Evolutionary conservation across 2,888 invertebrate genomes (phyloP).

Genomic region (Andrena minutula): DNA sequence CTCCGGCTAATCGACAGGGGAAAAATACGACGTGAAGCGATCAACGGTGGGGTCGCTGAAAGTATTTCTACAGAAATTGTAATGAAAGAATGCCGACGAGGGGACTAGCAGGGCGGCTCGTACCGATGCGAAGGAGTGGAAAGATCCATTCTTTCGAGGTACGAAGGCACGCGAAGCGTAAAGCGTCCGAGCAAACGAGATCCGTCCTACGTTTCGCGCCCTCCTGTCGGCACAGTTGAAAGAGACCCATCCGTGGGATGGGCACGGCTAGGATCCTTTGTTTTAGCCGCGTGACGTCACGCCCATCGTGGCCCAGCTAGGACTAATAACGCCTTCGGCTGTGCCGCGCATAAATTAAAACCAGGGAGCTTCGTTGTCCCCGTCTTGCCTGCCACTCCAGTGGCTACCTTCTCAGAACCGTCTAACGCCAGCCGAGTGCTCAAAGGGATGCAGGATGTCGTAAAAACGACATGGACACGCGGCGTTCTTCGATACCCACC

Average conservation of each 20-base stretch:
- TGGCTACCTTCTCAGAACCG: slow-evolving; percentile 70
- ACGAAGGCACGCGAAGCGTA: slow-evolving; percentile 43
- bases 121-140: not conserved
- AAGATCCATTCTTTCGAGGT: not conserved
- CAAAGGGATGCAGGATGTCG: slow-evolving; percentile 26
- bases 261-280: slow-evolving; percentile 80
- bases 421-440: slow-evolving; percentile 23
- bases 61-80: not conserved
- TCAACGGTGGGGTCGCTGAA: not conserved
- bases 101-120: not conserved
- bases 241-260: slow-evolving; percentile 75
- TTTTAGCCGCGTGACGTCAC: slow-evolving; percentile 84
- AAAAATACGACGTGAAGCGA: not conserved
- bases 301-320: slow-evolving; percentile 77
- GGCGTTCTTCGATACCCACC: slow-evolving; percentile 10
- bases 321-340: slow-evolving; percentile 82
- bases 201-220: slow-evolving; percentile 41
- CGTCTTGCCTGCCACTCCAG: slow-evolving; percentile 25
- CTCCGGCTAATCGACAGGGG: not conserved
- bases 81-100: not conserved
- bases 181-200: slow-evolving; percentile 20
- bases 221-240: slow-evolving; percentile 78
- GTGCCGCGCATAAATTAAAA: slow-evolving; percentile 83
- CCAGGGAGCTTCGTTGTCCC: slow-evolving; percentile 66
- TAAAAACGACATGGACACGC: slow-evolving; percentile 15